phyloP scores from a whole-genome alignment of 2,797 vertebrate genomes.

The Odontamblyopus rebecca region DNA sequence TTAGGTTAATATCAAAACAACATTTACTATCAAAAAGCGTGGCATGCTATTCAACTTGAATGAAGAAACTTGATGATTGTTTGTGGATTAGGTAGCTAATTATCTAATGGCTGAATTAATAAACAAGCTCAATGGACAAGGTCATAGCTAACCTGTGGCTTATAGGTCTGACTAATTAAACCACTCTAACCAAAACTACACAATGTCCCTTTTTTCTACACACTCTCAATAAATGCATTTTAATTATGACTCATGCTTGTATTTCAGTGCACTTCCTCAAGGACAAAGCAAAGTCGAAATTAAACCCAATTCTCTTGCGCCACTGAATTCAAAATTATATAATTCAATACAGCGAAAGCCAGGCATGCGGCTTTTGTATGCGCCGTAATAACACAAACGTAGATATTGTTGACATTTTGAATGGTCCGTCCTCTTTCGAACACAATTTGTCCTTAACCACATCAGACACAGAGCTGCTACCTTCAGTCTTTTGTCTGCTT shows the following conservation, averaged over 20 bases:
- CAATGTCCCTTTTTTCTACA: background rate
- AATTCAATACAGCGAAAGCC: constrained; percentile 44
- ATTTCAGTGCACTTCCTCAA: constrained; percentile 45
- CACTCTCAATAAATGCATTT: background rate
- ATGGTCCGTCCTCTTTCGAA: constrained; percentile 42
- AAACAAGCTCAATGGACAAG: constrained; percentile 1
- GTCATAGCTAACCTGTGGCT: background rate
- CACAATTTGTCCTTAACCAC: constrained; percentile 63
- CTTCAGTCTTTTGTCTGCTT: constrained; percentile 58
- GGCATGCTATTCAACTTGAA: background rate
- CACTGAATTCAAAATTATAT: constrained; percentile 28
- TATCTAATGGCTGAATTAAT: background rate
- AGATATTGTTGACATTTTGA: constrained; percentile 28
- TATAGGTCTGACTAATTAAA: background rate
- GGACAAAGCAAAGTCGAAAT: constrained; percentile 51
- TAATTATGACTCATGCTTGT: constrained; percentile 15
- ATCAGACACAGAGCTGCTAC: constrained; percentile 45
- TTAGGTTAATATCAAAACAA: background rate
- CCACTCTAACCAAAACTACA: background rate
- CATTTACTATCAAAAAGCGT: background rate
- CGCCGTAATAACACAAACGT: constrained; percentile 38
- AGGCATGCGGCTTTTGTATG: constrained; percentile 31
- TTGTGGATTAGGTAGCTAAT: background rate
- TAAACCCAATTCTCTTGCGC: constrained; percentile 17
- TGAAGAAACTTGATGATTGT: background rate